These are phyloP conservation scores for Neoseiulus cucumeris DNA, from an alignment of 1,140 invertebrate species.

Conservation along the genomic window DNA sequence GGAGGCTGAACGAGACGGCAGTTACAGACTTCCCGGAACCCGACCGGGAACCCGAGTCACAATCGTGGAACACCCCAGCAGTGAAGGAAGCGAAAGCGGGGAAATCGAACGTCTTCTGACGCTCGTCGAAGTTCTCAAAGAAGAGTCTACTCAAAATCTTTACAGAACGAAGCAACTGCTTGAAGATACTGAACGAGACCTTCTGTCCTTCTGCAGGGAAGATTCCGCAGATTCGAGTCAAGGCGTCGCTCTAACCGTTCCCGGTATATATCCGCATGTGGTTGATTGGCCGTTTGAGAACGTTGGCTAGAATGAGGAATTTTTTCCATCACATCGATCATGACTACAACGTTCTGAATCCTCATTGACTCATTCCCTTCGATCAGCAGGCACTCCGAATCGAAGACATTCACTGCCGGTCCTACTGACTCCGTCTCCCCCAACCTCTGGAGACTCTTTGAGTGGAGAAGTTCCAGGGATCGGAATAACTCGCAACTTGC, in stretches of 20 bases:
- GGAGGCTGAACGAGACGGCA: neutral
- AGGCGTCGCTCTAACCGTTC: neutral
- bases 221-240: neutral
- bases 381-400: neutral
- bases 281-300: too few relatives aligned
- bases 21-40: neutral
- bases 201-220: neutral
- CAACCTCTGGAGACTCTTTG: neutral
- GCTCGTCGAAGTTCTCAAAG: conserved; percentile 10
- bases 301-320: too few relatives aligned
- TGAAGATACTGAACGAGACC: neutral
- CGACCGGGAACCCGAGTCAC: neutral
- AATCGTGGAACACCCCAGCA: neutral
- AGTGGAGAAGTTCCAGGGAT: neutral
- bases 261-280: neutral
- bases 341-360: too few relatives aligned
- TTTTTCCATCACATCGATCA: too few relatives aligned
- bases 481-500: neutral
- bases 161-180: conserved; percentile 3
- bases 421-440: neutral
- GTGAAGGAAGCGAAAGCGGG: neutral
- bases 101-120: neutral
- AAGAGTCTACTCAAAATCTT: neutral
- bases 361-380: too few relatives aligned
- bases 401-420: neutral